Evolutionary conservation across 1,140 invertebrate species (phyloP), one percentile per base, ranked within the genome.

Genomic region (Ooceraea biroi): DNA sequence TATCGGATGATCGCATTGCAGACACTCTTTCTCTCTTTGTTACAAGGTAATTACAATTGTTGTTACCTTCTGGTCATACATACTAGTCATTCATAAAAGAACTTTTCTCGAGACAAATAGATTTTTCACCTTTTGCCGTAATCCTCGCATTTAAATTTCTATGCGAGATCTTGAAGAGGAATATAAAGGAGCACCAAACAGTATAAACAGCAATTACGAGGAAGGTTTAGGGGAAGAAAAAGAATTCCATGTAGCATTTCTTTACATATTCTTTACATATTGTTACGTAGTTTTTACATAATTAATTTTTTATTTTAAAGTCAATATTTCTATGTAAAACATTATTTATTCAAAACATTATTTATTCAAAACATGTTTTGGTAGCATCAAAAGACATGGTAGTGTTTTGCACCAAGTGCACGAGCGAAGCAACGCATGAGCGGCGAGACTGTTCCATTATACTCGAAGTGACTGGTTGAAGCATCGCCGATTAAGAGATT

Each of bases 11-110:
- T 65, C 50, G 36, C 65, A 65, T 57, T 80, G 65, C 22, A 50
- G 65, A 0, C 27, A 30, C 22, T 80, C 25, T 36, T 36, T 36
- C 36, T 36, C 36, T 36, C 36, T 2, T 36, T 58, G n/a, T 41
- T 71, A 17, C 48, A 17, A 30, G 36, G n/a, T 69, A 44, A 71
- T 69, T 69, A 80, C 57, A 80, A 80, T 44, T 69, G 36, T 57
- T 71, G 76, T 14, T 57, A 27, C 17, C 41, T 55, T 69, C 25
- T 71, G 44, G 12, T 22, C 19, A 44, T 12, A 46, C n/a, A 5
- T 17, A 22, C 17, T n/a, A n/a, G n/a, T n/a, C n/a, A n/a, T n/a
- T n/a, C n/a, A 14, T 14, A 3, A 12, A n/a, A 10, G 10, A 36
- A 12, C 36, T n/a, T 61, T 22, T 8, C 14, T 11, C 14, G 12